Conservation (phyloP, 2,888 invertebrate genomes). For the Parnassius smintheus region DNA sequence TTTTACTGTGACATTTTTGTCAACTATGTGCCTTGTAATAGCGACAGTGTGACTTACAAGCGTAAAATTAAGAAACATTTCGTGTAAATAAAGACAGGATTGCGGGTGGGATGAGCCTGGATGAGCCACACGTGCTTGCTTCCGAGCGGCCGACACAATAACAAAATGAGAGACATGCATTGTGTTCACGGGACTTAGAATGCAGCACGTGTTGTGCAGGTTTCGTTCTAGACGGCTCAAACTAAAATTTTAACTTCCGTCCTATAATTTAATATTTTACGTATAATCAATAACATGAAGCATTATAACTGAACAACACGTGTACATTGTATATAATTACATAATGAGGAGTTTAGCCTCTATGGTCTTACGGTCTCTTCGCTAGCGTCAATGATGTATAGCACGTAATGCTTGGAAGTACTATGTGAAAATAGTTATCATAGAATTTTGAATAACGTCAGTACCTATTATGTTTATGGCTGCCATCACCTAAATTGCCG, state of each 20-base stretch:
- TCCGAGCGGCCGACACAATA: constrained; percentile 63
- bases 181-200: constrained; percentile 56
- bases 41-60: constrained; percentile 37
- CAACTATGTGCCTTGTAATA: constrained; percentile 20
- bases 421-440: no score
- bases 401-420: no score
- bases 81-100: constrained; percentile 38
- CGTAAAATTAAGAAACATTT: constrained; percentile 38
- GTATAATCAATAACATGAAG: constrained; percentile 20
- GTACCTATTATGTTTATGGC: no score
- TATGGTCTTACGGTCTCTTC: no score
- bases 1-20: constrained; percentile 29
- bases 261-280: constrained; percentile 35
- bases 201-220: constrained; percentile 69
- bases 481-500: no score
- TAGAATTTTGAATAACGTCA: no score
- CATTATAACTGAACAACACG: constrained; percentile 5
- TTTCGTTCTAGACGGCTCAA: constrained; percentile 44
- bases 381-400: no score
- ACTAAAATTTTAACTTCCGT: constrained; percentile 44
- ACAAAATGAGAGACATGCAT: constrained; percentile 67
- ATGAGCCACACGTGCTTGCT: constrained; percentile 62
- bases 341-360: no score
- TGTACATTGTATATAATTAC: no score
- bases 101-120: constrained; percentile 49